Base-by-base conservation (phyloP, 2,888 invertebrate genomes). In the Rhagophthalmus giganteus region DNA sequence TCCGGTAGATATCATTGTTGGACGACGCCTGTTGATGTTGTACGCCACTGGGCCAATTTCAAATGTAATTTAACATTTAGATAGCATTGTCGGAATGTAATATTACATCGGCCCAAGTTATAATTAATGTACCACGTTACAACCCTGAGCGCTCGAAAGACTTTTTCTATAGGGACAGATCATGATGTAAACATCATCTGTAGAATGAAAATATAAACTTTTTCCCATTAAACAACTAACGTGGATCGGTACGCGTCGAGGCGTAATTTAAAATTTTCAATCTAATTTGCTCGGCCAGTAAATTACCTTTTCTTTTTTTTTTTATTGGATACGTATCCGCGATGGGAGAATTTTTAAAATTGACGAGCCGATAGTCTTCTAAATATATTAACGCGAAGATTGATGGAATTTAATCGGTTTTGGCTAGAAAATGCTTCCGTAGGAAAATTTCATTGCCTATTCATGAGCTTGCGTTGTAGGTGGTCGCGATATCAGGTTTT, bases 61-160 rank as follows among this genome's bases (percentile, higher is more conserved):
- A 64, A 65, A 69, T 68, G 67, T 68, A 69, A 70, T 70, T 70
- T 68, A 70, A 68, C 69, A 70, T 68, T 69, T 61, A 66, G 67
- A 69, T 70, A 65, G 65, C 67, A 68, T 64, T 62, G 63, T 61
- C 65, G 66, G 68, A 68, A 67, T 66, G 69, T 68, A 68, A 71
- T 69, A 69, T 71, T 69, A 70, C 68, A 70, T 70, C 66, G 67
- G 68, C 67, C 64, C 67, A 69, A 71, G 67, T 71, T 70, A 69
- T 71, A 70, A 71, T 71, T 71, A 71, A 71, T 68, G 64, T 64
- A 64, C 66, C 58, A 59, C 62, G 54, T 42, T 38, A 46, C 31
- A 32, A 26, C 37, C 32, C 46, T 44, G 16, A 25, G 46, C n/a
- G n/a, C 38, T 41, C 31, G 33, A 20, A 44, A 30, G 25, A 28